phyloP scores from a whole-genome alignment of 2,888 invertebrate genomes.

The Cryptocephalus primarius region DNA sequence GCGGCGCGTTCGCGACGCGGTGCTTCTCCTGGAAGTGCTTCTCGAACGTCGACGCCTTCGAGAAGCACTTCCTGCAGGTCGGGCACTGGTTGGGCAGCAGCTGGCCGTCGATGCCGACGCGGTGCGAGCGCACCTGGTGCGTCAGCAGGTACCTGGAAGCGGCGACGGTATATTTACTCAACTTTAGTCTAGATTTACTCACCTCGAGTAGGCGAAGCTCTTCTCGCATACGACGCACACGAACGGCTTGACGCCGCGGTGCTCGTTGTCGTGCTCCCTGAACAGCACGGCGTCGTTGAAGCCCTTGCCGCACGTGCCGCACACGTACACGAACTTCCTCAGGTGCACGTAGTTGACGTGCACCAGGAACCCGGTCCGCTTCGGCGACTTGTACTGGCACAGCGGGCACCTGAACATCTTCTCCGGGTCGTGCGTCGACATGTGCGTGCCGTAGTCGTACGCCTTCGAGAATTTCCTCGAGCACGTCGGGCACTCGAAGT shows the following conservation, averaged over 20 bases:
- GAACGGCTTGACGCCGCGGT: constrained; percentile 41
- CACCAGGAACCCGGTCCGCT: constrained; percentile 23
- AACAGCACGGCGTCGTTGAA: constrained; percentile 43
- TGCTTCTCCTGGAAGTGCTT: constrained; percentile 36
- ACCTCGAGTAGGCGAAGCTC: constrained; percentile 39
- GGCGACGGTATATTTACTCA: no score
- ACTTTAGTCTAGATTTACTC: no score
- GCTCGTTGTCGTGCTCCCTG: constrained; percentile 45
- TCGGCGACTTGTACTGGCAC: constrained; percentile 25
- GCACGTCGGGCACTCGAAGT: constrained; percentile 36
- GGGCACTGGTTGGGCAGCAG: constrained; percentile 34
- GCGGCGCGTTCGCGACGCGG: constrained; percentile 14
- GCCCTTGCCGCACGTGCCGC: constrained; percentile 43
- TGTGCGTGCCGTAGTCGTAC: constrained; percentile 29
- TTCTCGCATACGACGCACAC: constrained; percentile 43
- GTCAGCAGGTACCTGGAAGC: constrained; percentile 30
- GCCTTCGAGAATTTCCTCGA: constrained; percentile 26
- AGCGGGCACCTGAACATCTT: constrained; percentile 27
- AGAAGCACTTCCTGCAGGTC: constrained; percentile 27
- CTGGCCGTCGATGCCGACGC: constrained; percentile 34
- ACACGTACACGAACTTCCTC: constrained; percentile 38
- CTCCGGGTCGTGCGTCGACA: constrained; percentile 24
- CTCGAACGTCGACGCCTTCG: constrained; percentile 31
- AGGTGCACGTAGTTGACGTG: constrained; percentile 31
- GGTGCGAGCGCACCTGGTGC: constrained; percentile 27